Percentiles rank a stretch among this genome's conserved stretches.
Evolutionary conservation across 2,888 invertebrate species (phyloP).

Genomic region (Parochlus steinenii): DNA sequence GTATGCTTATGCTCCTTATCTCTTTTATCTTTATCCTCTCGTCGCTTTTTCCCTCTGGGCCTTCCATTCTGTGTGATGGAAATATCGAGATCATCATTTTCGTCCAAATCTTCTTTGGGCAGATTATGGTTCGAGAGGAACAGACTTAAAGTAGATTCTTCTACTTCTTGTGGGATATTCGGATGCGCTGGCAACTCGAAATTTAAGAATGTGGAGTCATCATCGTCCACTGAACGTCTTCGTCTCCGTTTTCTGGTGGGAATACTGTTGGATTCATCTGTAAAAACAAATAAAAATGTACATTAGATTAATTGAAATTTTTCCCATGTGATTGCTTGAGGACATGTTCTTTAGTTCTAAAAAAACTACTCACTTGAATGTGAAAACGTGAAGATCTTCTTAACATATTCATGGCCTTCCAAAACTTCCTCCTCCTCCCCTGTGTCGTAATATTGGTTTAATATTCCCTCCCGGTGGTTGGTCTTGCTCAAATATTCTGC

Average conservation of each 20-base stretch:
- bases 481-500: slow-evolving; percentile 36
- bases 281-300: slow-evolving; percentile 4
- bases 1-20: slow-evolving; percentile 7
- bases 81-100: slow-evolving; percentile 10
- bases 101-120: not conserved
- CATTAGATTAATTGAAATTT: too few species aligned
- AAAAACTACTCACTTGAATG: slow-evolving; percentile 12
- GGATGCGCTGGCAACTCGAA: slow-evolving; percentile 8
- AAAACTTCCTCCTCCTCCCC: slow-evolving; percentile 3
- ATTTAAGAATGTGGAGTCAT: slow-evolving; percentile 11
- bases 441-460: slow-evolving; percentile 9
- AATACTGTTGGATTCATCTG: slow-evolving; percentile 10
- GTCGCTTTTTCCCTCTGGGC: slow-evolving; percentile 20
- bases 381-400: slow-evolving; percentile 12
- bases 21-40: slow-evolving; percentile 20
- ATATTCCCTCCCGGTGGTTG: slow-evolving; percentile 21
- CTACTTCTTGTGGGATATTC: slow-evolving; percentile 10
- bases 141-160: slow-evolving; percentile 12
- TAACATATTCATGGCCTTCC: slow-evolving; percentile 9
- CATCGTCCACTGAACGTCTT: slow-evolving; percentile 9
- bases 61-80: slow-evolving; percentile 7
- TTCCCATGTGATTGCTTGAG: too few species aligned
- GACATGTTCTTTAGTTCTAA: too few species aligned
- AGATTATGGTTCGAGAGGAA: slow-evolving; percentile 1
- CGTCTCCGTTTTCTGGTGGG: slow-evolving; percentile 10